Conservation (phyloP, 2,888 invertebrate genomes). For the Calameuta idolon region DNA sequence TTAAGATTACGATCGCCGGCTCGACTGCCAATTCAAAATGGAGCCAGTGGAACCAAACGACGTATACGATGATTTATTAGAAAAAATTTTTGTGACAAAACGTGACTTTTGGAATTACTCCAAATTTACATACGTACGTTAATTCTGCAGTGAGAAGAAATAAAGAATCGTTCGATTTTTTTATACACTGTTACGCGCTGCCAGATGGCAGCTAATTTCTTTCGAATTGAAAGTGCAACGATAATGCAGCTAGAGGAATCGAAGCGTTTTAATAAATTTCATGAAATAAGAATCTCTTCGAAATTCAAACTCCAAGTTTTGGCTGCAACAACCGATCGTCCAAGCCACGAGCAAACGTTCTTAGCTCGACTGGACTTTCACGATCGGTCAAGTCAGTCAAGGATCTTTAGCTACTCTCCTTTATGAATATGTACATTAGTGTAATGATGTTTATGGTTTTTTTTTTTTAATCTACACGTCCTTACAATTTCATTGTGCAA, state of each 20-base stretch:
- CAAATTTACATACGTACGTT: not conserved
- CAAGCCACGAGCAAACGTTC: not conserved
- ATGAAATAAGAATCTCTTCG: not conserved
- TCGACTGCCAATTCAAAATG: not conserved
- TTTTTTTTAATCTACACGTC: not conserved
- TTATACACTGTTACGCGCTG: not conserved
- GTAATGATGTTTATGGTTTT: not conserved
- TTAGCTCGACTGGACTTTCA: constrained; percentile 47
- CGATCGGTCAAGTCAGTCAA: constrained; percentile 52
- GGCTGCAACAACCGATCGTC: not conserved
- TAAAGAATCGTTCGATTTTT: not conserved
- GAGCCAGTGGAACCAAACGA: not conserved
- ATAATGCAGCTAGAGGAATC: not conserved
- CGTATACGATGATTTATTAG: not conserved
- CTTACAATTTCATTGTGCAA: not conserved
- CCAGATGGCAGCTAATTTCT: not conserved
- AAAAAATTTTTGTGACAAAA: not conserved
- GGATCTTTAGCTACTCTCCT: constrained; percentile 43
- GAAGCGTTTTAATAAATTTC: not conserved
- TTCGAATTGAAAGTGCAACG: not conserved
- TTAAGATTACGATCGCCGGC: not conserved
- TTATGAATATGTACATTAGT: constrained; percentile 42
- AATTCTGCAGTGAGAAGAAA: not conserved
- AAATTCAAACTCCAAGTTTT: not conserved
- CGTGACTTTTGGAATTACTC: not conserved